Percentiles rank a stretch among this genome's conserved stretches.
Conservation (phyloP, 2,113 vertebrate species). For the Mesitornis unicolor region DNA sequence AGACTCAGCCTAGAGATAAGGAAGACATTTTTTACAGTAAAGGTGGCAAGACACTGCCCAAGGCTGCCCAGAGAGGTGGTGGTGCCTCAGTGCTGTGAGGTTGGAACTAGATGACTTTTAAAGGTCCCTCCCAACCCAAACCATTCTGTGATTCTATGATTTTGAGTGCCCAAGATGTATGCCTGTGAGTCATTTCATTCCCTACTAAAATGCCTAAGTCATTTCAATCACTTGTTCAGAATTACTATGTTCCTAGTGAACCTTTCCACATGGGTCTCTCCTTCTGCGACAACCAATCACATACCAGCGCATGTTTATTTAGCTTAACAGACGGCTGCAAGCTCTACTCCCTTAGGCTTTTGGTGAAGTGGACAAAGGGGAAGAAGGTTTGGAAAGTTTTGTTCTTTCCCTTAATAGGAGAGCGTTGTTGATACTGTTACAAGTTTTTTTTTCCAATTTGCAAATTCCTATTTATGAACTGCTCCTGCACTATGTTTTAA, state of each 20-base stretch:
- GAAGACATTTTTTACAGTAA: not conserved
- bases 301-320: not conserved
- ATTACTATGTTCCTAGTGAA: not conserved
- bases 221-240: not conserved
- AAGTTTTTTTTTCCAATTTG: not conserved
- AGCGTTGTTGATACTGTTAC: not conserved
- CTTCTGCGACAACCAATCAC: not conserved
- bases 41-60: not conserved
- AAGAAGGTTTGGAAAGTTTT: not conserved
- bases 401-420: not conserved
- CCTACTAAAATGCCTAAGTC: not conserved
- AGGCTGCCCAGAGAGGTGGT: not conserved
- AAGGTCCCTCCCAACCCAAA: too few species aligned
- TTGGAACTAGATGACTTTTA: not conserved
- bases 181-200: not conserved
- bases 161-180: not conserved
- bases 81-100: accelerated
- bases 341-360: not conserved
- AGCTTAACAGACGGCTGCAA: not conserved
- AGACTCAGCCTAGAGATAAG: too few species aligned
- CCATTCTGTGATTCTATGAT: not conserved
- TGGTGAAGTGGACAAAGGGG: not conserved
- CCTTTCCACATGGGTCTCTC: not conserved
- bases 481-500: not conserved
- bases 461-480: not conserved